These are phyloP conservation scores for Aegotheles bennettii DNA, from an alignment of 2,113 vertebrate genomes.

Conservation along the genomic window DNA sequence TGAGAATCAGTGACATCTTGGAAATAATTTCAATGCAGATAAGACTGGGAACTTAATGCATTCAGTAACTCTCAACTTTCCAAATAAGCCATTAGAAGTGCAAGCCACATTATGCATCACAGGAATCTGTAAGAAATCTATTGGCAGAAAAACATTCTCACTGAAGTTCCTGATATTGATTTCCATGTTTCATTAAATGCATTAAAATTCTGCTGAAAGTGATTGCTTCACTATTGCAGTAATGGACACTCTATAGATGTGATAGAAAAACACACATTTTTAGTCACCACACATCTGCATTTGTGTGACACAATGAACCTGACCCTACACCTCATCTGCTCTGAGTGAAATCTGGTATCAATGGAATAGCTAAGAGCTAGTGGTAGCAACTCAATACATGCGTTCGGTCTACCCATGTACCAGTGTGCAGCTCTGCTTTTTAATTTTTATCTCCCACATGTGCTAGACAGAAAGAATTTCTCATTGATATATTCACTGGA, in stretches of 20 bases:
- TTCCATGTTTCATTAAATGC: neutral
- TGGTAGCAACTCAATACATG: neutral
- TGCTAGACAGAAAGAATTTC: constrained; percentile 6
- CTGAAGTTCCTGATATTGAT: neutral
- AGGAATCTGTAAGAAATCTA: neutral
- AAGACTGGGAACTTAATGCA: neutral
- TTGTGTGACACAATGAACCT: neutral
- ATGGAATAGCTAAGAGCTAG: neutral
- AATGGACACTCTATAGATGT: neutral
- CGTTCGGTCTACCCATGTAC: neutral
- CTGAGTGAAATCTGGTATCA: neutral
- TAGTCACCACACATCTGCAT: neutral
- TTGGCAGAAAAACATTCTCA: neutral
- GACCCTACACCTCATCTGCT: neutral
- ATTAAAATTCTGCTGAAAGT: neutral
- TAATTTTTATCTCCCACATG: neutral
- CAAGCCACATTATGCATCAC: neutral
- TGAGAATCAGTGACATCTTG: constrained; percentile 6
- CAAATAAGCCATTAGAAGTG: neutral
- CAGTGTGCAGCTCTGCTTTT: neutral
- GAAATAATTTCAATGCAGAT: constrained; percentile 7
- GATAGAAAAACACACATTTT: neutral
- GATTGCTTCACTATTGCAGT: neutral
- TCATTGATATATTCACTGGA: constrained; percentile 29
- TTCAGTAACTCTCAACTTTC: neutral